Evolutionary conservation across 1,140 invertebrate species (phyloP).

Genomic region (Andrena cerasifolii): DNA sequence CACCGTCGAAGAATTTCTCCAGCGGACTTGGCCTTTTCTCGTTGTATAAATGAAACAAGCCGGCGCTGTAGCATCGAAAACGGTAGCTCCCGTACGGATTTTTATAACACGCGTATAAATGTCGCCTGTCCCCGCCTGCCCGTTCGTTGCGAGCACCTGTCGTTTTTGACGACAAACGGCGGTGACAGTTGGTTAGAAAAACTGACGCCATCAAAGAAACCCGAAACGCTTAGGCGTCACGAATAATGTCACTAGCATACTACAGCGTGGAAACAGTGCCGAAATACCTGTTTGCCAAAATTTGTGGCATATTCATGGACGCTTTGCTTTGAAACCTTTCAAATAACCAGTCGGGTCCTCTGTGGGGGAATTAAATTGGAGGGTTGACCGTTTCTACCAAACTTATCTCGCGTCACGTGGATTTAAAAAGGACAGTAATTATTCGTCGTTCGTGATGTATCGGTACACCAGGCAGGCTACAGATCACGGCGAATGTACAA

Average conservation of each 20-base stretch:
- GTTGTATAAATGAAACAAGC: not conserved
- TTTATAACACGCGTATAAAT: conserved; percentile 1
- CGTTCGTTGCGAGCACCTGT: too few species aligned
- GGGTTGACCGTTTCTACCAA: too few species aligned
- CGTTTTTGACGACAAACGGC: not conserved
- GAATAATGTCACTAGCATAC: conserved; percentile 5
- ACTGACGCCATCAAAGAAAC: conserved; percentile 3
- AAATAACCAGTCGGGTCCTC: too few species aligned
- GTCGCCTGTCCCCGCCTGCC: not conserved
- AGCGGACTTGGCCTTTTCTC: not conserved
- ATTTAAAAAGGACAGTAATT: too few species aligned
- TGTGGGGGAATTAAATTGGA: too few species aligned
- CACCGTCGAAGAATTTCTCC: conserved; percentile 23
- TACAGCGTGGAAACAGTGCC: not conserved
- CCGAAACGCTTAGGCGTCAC: not conserved
- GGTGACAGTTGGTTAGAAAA: not conserved
- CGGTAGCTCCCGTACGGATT: not conserved
- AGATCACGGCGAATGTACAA: too few species aligned
- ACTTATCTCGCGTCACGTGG: too few species aligned
- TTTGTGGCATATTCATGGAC: not conserved
- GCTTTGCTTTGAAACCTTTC: not conserved
- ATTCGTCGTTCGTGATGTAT: too few species aligned
- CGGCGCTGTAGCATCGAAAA: not conserved
- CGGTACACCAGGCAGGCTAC: too few species aligned
- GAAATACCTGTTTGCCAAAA: conserved; percentile 44